These are phyloP conservation scores for Drosophila paulistorum DNA, from an alignment of 1,140 invertebrate genomes.

Conservation along the genomic window DNA sequence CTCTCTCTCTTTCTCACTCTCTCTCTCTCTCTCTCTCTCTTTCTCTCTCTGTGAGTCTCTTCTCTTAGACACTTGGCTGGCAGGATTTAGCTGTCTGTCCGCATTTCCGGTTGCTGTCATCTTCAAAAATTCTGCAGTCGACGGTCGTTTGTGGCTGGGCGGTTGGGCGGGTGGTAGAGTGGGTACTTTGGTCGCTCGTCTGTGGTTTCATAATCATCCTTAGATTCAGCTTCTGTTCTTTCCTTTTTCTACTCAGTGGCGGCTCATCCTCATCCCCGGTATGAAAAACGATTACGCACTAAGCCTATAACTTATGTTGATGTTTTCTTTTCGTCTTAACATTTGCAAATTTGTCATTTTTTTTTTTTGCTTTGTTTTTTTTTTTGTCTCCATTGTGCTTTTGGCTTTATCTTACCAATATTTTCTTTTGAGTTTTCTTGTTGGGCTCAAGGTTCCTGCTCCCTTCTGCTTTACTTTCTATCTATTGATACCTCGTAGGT, in stretches of 20 bases:
- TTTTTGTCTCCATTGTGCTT: constrained; percentile 36
- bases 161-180: background rate
- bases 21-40: background rate
- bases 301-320: constrained; percentile 81
- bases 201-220: constrained; percentile 37
- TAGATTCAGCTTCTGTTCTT: background rate
- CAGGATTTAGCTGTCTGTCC: constrained; percentile 11
- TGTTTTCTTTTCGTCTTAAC: constrained; percentile 81
- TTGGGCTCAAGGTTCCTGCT: constrained; percentile 46
- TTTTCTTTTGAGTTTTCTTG: constrained; percentile 63
- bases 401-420: constrained; percentile 71
- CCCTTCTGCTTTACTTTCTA: constrained; percentile 23
- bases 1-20: background rate
- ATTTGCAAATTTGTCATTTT: constrained; percentile 81
- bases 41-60: background rate
- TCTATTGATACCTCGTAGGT: background rate
- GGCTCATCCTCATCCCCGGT: constrained; percentile 8
- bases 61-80: constrained; percentile 2
- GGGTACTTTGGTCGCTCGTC: constrained; percentile 16
- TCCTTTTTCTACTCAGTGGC: background rate
- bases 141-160: background rate
- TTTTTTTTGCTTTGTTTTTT: constrained; percentile 41
- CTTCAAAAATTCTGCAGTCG: constrained; percentile 12
- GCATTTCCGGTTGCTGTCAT: constrained; percentile 13
- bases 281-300: constrained; percentile 80